Conservation (phyloP, 2,797 vertebrate species). For the Enteromius paludinosus region DNA sequence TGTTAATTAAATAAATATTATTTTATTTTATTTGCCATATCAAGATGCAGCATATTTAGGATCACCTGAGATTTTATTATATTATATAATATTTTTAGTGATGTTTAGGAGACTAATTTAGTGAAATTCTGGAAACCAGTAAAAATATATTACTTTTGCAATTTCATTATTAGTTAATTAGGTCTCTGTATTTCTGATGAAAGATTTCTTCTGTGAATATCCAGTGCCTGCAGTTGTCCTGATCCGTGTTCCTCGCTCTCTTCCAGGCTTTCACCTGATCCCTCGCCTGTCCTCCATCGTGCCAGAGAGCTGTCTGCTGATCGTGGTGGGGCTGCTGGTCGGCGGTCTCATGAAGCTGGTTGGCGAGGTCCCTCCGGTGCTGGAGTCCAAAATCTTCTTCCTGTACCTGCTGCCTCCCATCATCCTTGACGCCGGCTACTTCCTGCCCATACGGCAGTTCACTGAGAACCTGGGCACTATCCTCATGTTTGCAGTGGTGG, state of each 20-base stretch:
- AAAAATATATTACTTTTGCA: neutral
- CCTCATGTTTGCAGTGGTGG: slow-evolving; percentile 95
- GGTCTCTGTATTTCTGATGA: neutral
- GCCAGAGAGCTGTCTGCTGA: slow-evolving; percentile 97
- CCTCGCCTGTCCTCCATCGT: slow-evolving; percentile 90
- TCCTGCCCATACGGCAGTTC: slow-evolving; percentile 93
- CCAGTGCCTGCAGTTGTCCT: neutral
- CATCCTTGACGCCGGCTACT: slow-evolving; percentile 97
- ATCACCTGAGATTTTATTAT: too few species aligned
- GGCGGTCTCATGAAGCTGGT: slow-evolving; percentile 91
- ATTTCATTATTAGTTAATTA: neutral
- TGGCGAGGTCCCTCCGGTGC: slow-evolving; percentile 84
- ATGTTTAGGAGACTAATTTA: too few species aligned
- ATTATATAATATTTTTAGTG: too few species aligned
- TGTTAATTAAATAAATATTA: neutral
- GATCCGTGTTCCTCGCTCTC: neutral
- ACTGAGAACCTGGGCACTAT: slow-evolving; percentile 98
- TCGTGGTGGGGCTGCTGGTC: slow-evolving; percentile 91
- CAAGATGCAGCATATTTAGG: too few species aligned
- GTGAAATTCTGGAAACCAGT: neutral
- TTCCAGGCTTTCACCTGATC: slow-evolving; percentile 92
- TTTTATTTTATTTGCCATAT: too few species aligned
- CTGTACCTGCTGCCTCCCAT: slow-evolving; percentile 95
- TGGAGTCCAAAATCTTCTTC: slow-evolving; percentile 88
- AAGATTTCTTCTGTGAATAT: neutral